Base-by-base conservation (phyloP, 2,113 vertebrate genomes). In the Lampris incognitus region DNA sequence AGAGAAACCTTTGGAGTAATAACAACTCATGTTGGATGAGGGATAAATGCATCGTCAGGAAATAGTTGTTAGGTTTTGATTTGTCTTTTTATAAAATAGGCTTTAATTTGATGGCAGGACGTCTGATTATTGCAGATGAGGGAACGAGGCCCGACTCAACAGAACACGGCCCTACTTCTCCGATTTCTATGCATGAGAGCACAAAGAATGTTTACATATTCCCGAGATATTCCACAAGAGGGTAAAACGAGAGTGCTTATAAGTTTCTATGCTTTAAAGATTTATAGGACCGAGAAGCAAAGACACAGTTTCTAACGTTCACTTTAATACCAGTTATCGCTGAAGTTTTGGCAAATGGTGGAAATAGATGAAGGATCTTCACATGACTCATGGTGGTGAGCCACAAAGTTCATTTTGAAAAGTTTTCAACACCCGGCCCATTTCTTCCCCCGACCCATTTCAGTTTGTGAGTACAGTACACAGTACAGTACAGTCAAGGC, bases 221-320 rank as follows among this genome's bases (percentile, higher is more conserved):
- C 39, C n/a, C 11, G 5, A 4, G 10, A 2, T 10, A n/a, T 62
- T 6, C 49, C 9, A 49, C 0, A 13, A 7, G 10, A 52, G 37
- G 57, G 65, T 69, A 0, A 41, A 80, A 59, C 46, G 8, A 58
- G 44, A 41, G 5, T 10, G 13, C 38, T 38, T 11, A 3, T 2
- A 42, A 38, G 4, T 61, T 67, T 72, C 49, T 78, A 56, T 68
- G 67, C 63, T 87, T 88, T 82, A 10, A 70, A 66, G 38, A 6
- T 62, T 66, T 66, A 46, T 46, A 46, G 44, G 7, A 5, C 4
- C 44, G 7, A 46, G 44, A 5, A 46, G 44, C 4, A 7, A 7
- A 42, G n/a, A 24, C 24, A 24, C 24, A 24, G 24, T 24, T 46
- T 77, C 64, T 71, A 51, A 55, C 24, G 55, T 51, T 8, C 1